A percentile compares a stretch with the other conserved stretches of the same genome.
phyloP scores from a whole-genome alignment of 2,797 vertebrate genomes.

The Merluccius polli region DNA sequence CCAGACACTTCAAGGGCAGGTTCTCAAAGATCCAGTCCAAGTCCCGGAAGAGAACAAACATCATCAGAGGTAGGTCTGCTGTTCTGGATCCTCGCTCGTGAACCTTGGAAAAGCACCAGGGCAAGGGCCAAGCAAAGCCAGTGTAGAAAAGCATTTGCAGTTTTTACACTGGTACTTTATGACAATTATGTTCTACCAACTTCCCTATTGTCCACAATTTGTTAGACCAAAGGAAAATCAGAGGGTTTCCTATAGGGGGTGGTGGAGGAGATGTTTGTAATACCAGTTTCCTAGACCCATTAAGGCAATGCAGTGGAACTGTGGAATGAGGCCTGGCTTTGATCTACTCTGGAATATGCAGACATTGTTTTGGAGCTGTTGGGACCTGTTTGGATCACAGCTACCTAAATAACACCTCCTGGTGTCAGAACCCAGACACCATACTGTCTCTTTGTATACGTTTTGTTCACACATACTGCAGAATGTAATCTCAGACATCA shows the following conservation, averaged over 20 bases:
- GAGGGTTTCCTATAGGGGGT: background rate
- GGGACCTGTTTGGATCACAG: conserved; percentile 18
- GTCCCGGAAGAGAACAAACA: conserved; percentile 81
- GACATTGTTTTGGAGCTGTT: conserved; percentile 16
- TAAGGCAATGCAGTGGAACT: conserved; percentile 21
- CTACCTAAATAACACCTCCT: background rate
- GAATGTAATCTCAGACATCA: background rate
- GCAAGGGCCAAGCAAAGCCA: background rate
- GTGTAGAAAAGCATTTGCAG: background rate
- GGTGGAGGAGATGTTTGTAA: background rate
- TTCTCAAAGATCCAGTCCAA: conserved; percentile 82
- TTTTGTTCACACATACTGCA: background rate
- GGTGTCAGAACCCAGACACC: background rate
- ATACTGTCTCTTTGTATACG: background rate
- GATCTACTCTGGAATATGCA: conserved; percentile 25
- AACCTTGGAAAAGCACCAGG: background rate
- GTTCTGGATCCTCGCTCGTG: conserved; percentile 1
- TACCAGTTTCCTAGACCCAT: conserved; percentile 19
- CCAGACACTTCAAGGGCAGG: conserved; percentile 82
- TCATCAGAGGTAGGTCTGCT: conserved; percentile 82
- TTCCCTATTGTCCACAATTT: background rate
- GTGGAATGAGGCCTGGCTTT: conserved; percentile 31
- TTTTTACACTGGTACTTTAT: background rate
- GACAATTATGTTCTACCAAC: background rate
- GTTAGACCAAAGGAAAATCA: background rate